A percentile compares a stretch with the other conserved stretches of the same genome.
Conservation (phyloP, 1,140 invertebrate genomes). For the Drosophila varians region DNA sequence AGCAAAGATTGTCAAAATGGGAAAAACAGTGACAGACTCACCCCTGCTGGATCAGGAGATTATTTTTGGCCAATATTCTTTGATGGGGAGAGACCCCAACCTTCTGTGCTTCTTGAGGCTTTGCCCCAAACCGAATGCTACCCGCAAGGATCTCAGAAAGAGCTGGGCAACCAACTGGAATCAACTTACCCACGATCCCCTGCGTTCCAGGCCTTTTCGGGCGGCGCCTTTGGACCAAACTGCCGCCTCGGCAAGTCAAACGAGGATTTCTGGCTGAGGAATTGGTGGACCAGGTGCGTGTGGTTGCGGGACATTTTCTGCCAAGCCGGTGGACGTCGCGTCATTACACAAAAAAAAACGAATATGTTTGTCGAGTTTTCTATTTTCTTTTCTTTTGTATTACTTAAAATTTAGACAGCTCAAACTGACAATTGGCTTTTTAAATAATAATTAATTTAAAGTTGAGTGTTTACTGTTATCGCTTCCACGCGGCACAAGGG, state of each 20-base stretch:
- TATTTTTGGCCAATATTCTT: background rate
- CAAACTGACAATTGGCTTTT: conserved; percentile 45
- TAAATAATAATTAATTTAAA: conserved; percentile 53
- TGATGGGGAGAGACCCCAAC: background rate
- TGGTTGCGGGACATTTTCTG: background rate
- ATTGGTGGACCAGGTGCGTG: background rate
- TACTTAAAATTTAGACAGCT: conserved; percentile 61
- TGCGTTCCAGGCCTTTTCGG: background rate
- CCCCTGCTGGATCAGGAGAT: background rate
- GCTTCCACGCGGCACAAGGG: conserved; percentile 23
- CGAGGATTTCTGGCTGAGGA: background rate
- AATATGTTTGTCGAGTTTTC: conserved; percentile 1
- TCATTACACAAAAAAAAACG: conserved; percentile 3
- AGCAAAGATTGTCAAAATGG: background rate
- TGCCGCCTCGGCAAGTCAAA: background rate
- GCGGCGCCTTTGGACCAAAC: background rate
- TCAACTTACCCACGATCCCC: background rate
- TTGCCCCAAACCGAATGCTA: background rate
- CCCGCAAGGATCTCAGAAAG: background rate
- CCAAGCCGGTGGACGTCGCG: background rate
- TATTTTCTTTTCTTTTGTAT: conserved; percentile 27
- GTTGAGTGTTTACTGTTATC: conserved; percentile 47
- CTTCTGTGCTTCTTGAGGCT: background rate
- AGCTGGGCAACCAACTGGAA: background rate
- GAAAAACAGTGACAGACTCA: background rate